These are phyloP conservation scores for Bombus confusus DNA, from an alignment of 1,140 invertebrate species.

Conservation along the genomic window DNA sequence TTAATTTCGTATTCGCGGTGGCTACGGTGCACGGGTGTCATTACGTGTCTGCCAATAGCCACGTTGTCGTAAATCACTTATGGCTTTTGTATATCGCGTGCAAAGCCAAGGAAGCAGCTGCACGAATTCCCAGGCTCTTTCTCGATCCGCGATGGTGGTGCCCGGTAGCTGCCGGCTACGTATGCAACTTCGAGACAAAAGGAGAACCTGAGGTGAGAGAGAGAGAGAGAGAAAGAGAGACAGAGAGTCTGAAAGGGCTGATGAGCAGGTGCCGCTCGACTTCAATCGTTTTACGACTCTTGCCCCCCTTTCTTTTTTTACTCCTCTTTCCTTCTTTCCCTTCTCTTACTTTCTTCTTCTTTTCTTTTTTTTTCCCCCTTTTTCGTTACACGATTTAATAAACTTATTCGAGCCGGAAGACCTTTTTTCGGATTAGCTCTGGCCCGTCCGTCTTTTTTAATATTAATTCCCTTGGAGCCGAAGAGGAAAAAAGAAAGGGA, in stretches of 20 bases:
- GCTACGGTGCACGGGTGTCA: slow-evolving; percentile 54
- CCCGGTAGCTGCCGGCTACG: slow-evolving; percentile 6
- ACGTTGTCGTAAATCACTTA: slow-evolving; percentile 68
- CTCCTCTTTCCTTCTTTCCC: no score
- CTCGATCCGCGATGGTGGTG: slow-evolving; percentile 2
- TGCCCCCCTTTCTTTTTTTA: no score
- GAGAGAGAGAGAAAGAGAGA: no score
- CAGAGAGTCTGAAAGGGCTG: not conserved
- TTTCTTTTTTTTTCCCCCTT: no score
- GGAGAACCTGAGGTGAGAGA: not conserved
- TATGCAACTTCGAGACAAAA: slow-evolving; percentile 29
- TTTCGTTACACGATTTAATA: slow-evolving; percentile 9
- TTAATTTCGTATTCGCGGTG: slow-evolving; percentile 63
- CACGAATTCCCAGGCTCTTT: slow-evolving; percentile 66
- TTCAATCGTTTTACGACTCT: slow-evolving; percentile 10
- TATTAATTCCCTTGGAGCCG: slow-evolving; percentile 16
- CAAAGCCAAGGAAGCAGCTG: slow-evolving; percentile 61
- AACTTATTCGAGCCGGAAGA: slow-evolving; percentile 7
- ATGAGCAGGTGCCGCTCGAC: slow-evolving; percentile 33
- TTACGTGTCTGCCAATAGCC: slow-evolving; percentile 64
- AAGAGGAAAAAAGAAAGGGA: no score
- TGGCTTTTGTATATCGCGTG: slow-evolving; percentile 67
- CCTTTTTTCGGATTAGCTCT: slow-evolving; percentile 13
- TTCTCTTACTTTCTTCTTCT: no score
- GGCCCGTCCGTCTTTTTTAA: not conserved